A percentile compares a stretch with the other conserved stretches of the same genome.
phyloP scores from a whole-genome alignment of 2,113 vertebrate species.

The Ictalurus punctatus region DNA sequence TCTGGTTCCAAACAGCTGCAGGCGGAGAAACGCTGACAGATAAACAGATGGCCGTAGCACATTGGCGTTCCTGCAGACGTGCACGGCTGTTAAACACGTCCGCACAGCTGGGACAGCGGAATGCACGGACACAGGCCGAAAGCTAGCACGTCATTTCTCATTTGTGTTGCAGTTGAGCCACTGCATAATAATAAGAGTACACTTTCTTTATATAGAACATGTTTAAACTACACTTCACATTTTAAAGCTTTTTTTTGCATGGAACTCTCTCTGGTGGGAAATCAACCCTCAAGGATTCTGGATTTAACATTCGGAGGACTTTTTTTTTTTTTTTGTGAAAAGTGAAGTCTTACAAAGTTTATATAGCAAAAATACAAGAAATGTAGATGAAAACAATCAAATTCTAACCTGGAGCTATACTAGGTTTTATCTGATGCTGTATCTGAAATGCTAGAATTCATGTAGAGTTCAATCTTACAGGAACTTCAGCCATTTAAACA shows the following conservation, averaged over 20 bases:
- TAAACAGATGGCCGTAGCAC: conserved; percentile 36
- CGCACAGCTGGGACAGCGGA: conserved; percentile 19
- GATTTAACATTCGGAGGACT: neutral
- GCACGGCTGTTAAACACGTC: conserved; percentile 36
- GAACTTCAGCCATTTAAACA: neutral
- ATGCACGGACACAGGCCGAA: neutral
- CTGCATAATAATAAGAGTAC: conserved; percentile 1
- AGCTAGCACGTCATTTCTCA: conserved; percentile 8
- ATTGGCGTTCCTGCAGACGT: conserved; percentile 20
- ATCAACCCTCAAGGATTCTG: neutral
- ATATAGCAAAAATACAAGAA: neutral
- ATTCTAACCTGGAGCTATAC: neutral
- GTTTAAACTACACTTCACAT: neutral
- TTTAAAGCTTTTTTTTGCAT: neutral
- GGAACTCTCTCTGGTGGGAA: neutral
- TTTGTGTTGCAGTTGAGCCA: neutral
- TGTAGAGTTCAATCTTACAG: neutral
- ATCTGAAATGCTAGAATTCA: neutral
- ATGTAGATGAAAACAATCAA: neutral
- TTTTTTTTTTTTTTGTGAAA: neutral
- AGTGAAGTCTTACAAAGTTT: neutral
- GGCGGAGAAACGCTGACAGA: conserved; percentile 32
- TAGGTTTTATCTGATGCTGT: neutral
- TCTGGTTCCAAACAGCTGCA: conserved; percentile 29
- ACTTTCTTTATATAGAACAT: neutral